These are phyloP conservation scores for Sympetrum striolatum DNA, from an alignment of 2,888 invertebrate genomes.

Conservation along the genomic window DNA sequence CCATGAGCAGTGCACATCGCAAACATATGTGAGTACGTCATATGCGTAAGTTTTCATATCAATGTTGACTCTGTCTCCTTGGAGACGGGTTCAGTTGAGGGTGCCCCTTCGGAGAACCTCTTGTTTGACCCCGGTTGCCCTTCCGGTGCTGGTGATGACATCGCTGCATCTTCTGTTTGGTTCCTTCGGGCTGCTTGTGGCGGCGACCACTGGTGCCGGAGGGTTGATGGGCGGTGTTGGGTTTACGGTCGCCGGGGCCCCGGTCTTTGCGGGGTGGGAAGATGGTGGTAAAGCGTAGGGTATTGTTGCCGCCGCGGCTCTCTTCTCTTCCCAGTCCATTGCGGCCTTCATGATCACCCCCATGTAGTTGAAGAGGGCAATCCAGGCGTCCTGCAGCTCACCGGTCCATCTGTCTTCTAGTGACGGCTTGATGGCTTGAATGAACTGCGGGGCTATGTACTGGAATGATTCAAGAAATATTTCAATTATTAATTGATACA, in stretches of 20 bases:
- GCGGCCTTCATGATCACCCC: conserved; percentile 60
- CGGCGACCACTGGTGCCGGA: background rate
- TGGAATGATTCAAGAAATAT: conserved; percentile 50
- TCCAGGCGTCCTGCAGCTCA: conserved; percentile 62
- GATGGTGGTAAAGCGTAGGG: background rate
- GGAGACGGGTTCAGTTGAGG: background rate
- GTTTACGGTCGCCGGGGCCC: too few relatives aligned
- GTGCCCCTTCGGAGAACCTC: background rate
- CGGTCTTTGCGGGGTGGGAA: too few relatives aligned
- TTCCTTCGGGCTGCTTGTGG: background rate
- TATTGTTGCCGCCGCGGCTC: background rate
- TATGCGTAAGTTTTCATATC: background rate
- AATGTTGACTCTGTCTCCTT: background rate
- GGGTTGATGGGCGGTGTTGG: background rate
- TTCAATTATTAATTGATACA: too few relatives aligned
- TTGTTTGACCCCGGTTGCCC: background rate
- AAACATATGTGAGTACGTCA: background rate
- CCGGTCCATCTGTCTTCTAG: conserved; percentile 60
- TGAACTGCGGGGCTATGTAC: conserved; percentile 64
- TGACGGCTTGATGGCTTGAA: conserved; percentile 62
- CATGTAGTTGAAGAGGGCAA: conserved; percentile 61
- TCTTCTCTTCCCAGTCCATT: conserved; percentile 53
- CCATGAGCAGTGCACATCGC: background rate
- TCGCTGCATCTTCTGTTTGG: background rate
- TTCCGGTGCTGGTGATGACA: background rate